A percentile compares a stretch with the other conserved stretches of the same genome.
These are phyloP conservation scores for Cephus pulcher DNA, from an alignment of 2,888 invertebrate genomes.

Conservation along the genomic window DNA sequence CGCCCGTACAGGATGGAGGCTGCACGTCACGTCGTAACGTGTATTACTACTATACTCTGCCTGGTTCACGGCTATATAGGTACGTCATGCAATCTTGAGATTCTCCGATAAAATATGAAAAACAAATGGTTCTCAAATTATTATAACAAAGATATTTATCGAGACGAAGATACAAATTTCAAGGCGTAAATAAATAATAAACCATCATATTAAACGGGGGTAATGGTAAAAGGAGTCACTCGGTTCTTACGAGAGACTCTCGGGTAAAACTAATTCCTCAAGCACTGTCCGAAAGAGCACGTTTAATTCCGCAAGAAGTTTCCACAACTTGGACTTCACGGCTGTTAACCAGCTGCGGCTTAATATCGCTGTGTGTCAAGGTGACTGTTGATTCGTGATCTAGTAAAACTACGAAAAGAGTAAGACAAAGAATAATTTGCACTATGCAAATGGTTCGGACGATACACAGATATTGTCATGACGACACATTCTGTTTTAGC, in stretches of 20 bases:
- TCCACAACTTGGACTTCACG: neutral
- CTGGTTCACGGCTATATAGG: neutral
- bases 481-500: neutral
- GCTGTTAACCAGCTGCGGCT: neutral
- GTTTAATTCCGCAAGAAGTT: neutral
- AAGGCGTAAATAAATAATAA: neutral
- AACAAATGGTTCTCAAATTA: neutral
- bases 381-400: neutral
- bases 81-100: neutral
- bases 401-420: neutral
- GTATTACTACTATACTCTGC: conserved; percentile 3
- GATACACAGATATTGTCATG: neutral
- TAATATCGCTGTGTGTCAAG: conserved; percentile 5
- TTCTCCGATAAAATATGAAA: neutral
- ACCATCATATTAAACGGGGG: neutral
- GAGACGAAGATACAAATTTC: neutral
- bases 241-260: neutral
- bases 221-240: neutral
- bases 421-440: neutral
- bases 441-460: neutral
- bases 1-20: neutral
- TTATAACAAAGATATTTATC: neutral
- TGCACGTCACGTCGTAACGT: conserved; percentile 5
- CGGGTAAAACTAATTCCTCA: neutral
- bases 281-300: neutral